These are phyloP conservation scores for Muscina levida DNA, from an alignment of 2,888 invertebrate species.

Conservation along the genomic window DNA sequence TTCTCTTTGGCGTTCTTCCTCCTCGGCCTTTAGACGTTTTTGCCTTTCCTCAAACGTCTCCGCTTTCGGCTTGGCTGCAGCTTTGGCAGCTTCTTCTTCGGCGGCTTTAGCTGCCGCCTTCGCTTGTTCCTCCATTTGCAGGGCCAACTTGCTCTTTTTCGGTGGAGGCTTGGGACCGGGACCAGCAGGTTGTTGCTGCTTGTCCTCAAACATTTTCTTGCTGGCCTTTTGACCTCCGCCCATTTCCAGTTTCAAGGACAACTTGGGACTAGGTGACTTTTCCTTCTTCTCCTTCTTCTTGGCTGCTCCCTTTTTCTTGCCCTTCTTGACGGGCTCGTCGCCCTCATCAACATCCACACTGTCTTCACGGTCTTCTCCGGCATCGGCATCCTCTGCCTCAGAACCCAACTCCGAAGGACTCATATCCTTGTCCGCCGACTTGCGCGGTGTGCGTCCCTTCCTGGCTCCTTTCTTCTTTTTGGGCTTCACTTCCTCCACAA, in stretches of 20 bases:
- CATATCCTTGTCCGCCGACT: conserved; percentile 73
- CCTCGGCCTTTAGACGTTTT: conserved; percentile 76
- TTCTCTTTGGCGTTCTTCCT: conserved; percentile 75
- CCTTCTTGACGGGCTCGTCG: conserved; percentile 75
- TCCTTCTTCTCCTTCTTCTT: conserved; percentile 78
- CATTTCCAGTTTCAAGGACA: conserved; percentile 77
- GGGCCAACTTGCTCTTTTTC: conserved; percentile 77
- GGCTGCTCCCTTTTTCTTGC: conserved; percentile 75
- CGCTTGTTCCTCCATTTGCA: conserved; percentile 79
- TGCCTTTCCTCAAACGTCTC: conserved; percentile 77
- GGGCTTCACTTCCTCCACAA: conserved; percentile 75
- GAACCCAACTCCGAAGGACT: conserved; percentile 64
- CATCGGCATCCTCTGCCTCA: conserved; percentile 67
- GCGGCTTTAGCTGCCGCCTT: conserved; percentile 77
- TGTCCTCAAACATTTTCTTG: conserved; percentile 78
- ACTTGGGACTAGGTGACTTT: conserved; percentile 77
- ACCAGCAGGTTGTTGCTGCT: conserved; percentile 71
- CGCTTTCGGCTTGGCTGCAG: conserved; percentile 75
- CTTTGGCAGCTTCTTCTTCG: conserved; percentile 74
- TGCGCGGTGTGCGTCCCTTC: conserved; percentile 72
- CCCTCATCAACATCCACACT: conserved; percentile 73
- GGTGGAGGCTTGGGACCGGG: conserved; percentile 77
- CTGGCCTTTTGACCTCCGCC: conserved; percentile 77
- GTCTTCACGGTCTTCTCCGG: conserved; percentile 74
- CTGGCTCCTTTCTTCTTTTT: conserved; percentile 74